These are phyloP conservation scores for Ashinkailepas kermadecensis DNA, from an alignment of 2,888 invertebrate genomes.

Conservation along the genomic window DNA sequence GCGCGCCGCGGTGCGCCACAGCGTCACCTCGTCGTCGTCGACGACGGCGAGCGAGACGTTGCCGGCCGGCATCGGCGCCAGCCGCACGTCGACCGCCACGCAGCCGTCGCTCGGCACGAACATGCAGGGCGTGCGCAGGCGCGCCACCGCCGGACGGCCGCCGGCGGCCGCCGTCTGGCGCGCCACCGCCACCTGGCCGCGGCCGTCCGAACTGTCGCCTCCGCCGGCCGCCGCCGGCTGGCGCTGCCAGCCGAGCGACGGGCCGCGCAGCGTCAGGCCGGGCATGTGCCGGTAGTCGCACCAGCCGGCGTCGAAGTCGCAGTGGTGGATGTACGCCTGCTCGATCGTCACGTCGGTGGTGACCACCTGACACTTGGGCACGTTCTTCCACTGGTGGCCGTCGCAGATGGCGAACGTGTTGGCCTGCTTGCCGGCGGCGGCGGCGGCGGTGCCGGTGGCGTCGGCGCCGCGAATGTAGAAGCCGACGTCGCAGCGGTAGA, in stretches of 20 bases:
- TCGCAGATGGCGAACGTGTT: not conserved
- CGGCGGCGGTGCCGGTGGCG: not conserved
- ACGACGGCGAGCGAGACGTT: not conserved
- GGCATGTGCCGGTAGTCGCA: not conserved
- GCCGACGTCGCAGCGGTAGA: conserved; percentile 8
- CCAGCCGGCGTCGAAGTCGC: conserved; percentile 12
- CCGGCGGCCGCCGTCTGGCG: not conserved
- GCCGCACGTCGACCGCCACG: not conserved
- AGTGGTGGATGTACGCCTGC: not conserved
- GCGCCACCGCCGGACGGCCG: not conserved
- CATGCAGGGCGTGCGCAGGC: not conserved
- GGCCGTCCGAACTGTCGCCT: not conserved
- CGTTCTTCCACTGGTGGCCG: not conserved
- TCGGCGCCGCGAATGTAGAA: not conserved
- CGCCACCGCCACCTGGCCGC: not conserved
- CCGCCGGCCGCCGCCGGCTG: not conserved
- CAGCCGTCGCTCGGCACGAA: conserved; percentile 13
- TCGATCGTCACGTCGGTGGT: not conserved
- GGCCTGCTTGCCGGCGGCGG: not conserved
- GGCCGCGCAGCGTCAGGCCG: not conserved
- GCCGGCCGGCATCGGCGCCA: not conserved
- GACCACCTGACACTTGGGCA: not conserved
- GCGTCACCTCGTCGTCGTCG: conserved; percentile 2
- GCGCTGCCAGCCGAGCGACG: not conserved
- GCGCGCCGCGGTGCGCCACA: not conserved